Evolutionary conservation across 2,888 invertebrate species (phyloP).

Genomic region (Smittia sp.): DNA sequence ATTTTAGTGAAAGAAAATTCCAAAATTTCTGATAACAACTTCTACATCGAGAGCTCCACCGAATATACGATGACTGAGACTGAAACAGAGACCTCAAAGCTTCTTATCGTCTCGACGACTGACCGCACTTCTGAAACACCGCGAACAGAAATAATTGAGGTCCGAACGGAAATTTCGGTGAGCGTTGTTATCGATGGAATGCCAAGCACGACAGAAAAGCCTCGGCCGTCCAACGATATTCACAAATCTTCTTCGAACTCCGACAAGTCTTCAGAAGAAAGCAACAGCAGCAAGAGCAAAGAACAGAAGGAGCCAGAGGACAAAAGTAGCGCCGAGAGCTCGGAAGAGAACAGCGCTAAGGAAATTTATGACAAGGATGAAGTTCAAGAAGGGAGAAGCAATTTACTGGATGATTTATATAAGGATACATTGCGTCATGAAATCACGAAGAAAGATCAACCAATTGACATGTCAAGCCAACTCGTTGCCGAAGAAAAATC

Average conservation of each 20-base stretch:
- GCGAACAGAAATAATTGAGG: slow-evolving; percentile 5
- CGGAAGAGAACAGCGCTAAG: slow-evolving; percentile 11
- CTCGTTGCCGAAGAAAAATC: no score
- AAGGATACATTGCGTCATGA: neutral
- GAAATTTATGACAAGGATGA: neutral
- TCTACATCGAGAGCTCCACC: no score
- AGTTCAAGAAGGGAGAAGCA: neutral
- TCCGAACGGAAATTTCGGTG: neutral
- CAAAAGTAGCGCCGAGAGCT: neutral
- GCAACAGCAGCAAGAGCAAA: neutral
- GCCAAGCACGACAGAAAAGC: neutral
- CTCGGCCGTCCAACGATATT: neutral
- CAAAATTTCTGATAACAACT: no score
- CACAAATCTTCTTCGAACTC: neutral
- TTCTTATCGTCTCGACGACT: no score
- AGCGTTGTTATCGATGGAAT: neutral
- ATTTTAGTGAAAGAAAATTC: no score
- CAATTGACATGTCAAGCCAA: no score
- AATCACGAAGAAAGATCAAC: slow-evolving; percentile 24
- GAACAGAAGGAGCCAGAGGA: neutral
- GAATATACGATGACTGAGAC: no score
- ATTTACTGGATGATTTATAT: neutral
- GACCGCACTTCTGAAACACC: no score
- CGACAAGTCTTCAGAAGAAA: slow-evolving; percentile 21
- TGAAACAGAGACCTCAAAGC: no score